Conservation (phyloP, 2,797 vertebrate species). For the Enteromius afrohamiltoni region DNA sequence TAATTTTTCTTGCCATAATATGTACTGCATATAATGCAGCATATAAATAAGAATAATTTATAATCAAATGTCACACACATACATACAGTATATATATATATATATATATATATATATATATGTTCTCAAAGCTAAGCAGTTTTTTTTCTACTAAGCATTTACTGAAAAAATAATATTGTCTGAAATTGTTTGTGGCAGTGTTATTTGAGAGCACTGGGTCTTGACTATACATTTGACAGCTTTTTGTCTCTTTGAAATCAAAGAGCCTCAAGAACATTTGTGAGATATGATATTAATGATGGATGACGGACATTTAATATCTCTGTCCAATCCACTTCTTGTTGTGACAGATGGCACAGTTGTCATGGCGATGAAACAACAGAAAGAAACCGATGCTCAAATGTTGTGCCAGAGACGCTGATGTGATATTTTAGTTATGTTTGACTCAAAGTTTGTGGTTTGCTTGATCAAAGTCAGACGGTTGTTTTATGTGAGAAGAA, state of each 20-base stretch:
- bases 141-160: background rate
- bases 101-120: background rate
- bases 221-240: background rate
- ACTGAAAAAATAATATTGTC: background rate
- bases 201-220: background rate
- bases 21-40: too few species aligned
- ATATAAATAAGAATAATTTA: too few species aligned
- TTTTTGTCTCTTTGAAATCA: conserved; percentile 28
- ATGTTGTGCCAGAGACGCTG: conserved; percentile 47
- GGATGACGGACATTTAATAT: conserved; percentile 51
- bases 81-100: too few species aligned
- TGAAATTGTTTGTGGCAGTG: background rate
- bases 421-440: conserved; percentile 45
- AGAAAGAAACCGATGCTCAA: conserved; percentile 35
- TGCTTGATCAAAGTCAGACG: conserved; percentile 49
- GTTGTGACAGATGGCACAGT: conserved; percentile 59
- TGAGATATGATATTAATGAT: conserved; percentile 26
- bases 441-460: conserved; percentile 48
- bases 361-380: conserved; percentile 55
- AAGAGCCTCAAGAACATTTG: conserved; percentile 22
- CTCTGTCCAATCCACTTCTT: conserved; percentile 47
- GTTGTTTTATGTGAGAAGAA: conserved; percentile 36
- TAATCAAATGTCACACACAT: too few species aligned
- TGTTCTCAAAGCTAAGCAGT: background rate
- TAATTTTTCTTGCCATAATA: background rate